Conservation (phyloP, 2,888 invertebrate genomes). For the Hyposoter didymator region DNA sequence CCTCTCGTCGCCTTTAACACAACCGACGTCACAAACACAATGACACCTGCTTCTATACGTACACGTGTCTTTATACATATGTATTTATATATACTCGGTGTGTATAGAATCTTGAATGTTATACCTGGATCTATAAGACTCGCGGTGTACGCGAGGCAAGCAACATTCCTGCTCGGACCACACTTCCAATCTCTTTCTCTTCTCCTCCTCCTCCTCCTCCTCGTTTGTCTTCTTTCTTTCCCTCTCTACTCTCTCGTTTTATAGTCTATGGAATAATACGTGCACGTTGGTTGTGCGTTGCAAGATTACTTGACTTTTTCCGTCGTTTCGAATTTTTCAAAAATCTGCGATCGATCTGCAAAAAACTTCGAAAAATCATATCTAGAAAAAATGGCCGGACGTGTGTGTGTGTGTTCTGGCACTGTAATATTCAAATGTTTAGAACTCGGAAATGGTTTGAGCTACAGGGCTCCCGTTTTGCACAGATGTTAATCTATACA, state of each 20-base stretch:
- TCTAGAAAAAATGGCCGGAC: no score
- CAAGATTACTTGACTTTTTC: background rate
- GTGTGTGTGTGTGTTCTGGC: no score
- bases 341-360: no score
- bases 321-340: no score
- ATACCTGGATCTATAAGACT: conserved; percentile 53
- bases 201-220: conserved; percentile 15
- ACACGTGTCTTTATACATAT: conserved; percentile 24
- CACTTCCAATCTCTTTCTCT: conserved; percentile 74
- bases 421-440: no score
- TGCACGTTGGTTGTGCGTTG: background rate
- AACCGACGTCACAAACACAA: conserved; percentile 61
- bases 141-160: conserved; percentile 80
- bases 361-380: no score
- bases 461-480: no score
- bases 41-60: conserved; percentile 20
- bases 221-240: conserved; percentile 22
- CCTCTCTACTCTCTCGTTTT: background rate
- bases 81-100: conserved; percentile 6
- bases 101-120: conserved; percentile 26
- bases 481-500: no score
- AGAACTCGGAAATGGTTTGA: no score
- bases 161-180: conserved; percentile 81
- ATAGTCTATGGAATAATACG: conserved; percentile 1
- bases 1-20: conserved; percentile 64